Conservation (phyloP, 37 sponge, comb jelly and placozoan genomes). For the Tethya wilhelma region DNA sequence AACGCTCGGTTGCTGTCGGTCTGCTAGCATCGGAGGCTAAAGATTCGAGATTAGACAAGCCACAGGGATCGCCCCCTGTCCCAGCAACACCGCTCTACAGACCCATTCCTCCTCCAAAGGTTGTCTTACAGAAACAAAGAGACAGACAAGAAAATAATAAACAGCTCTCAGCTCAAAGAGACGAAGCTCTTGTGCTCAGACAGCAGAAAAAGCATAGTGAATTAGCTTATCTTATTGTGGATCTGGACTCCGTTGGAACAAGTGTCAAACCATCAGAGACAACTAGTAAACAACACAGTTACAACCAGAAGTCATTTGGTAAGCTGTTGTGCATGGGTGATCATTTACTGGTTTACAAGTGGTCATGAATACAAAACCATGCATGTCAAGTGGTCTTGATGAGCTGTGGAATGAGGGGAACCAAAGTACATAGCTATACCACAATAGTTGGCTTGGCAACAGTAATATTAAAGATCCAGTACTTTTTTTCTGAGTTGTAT, state of each 20-base stretch:
- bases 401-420: too few relatives aligned
- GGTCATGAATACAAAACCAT: too few relatives aligned
- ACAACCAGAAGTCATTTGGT: neutral
- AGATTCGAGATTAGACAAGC: neutral
- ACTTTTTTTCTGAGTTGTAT: too few relatives aligned
- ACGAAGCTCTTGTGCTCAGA: neutral
- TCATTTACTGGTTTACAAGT: too few relatives aligned
- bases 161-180: neutral
- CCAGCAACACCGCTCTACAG: neutral
- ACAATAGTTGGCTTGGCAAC: too few relatives aligned
- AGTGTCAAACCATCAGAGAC: too few relatives aligned
- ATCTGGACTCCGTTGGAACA: neutral
- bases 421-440: too few relatives aligned
- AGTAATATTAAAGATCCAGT: too few relatives aligned
- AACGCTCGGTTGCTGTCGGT: neutral
- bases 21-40: neutral
- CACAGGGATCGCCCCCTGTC: too few relatives aligned
- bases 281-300: too few relatives aligned
- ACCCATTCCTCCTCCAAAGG: slow-evolving; percentile 14
- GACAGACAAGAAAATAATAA: neutral
- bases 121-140: neutral
- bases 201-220: neutral
- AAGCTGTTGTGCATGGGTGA: too few relatives aligned
- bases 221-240: slow-evolving; percentile 36
- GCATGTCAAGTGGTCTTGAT: too few relatives aligned